phyloP scores from a whole-genome alignment of 2,113 vertebrate species.

The Triplophysa rosa region DNA sequence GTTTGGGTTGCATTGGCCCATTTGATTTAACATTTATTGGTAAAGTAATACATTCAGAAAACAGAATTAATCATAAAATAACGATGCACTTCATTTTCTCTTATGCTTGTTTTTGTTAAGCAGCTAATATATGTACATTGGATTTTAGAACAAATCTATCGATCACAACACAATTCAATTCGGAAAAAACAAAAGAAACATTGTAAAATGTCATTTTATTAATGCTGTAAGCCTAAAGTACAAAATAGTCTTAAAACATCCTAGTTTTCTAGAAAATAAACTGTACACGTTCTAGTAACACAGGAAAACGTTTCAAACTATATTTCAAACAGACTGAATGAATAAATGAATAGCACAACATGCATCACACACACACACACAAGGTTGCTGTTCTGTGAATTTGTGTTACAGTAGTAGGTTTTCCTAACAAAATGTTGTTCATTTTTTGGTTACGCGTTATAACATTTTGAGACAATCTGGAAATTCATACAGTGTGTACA shows the following conservation, averaged over 20 bases:
- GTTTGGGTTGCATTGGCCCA: no score
- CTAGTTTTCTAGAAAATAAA: slow-evolving; percentile 1
- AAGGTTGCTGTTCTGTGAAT: background rate
- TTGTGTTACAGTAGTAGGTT: background rate
- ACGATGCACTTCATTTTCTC: no score
- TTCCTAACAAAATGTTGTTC: no score
- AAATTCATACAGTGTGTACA: background rate
- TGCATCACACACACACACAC: background rate
- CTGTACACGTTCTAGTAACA: background rate
- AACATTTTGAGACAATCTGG: background rate
- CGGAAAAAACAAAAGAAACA: background rate
- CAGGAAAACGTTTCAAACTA: background rate
- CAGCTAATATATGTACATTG: no score
- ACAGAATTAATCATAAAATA: no score
- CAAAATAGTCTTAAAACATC: slow-evolving; percentile 19
- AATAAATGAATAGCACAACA: background rate
- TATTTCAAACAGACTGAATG: background rate
- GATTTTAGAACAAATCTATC: no score
- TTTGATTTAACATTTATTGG: no score
- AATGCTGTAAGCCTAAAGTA: slow-evolving; percentile 24
- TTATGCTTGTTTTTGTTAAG: no score
- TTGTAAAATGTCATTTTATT: slow-evolving; percentile 32
- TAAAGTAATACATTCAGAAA: no score
- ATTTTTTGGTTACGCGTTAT: no score
- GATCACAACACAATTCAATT: no score